These are phyloP conservation scores for Oreohelix idahoensis DNA, from an alignment of 1,140 invertebrate genomes.

Conservation along the genomic window DNA sequence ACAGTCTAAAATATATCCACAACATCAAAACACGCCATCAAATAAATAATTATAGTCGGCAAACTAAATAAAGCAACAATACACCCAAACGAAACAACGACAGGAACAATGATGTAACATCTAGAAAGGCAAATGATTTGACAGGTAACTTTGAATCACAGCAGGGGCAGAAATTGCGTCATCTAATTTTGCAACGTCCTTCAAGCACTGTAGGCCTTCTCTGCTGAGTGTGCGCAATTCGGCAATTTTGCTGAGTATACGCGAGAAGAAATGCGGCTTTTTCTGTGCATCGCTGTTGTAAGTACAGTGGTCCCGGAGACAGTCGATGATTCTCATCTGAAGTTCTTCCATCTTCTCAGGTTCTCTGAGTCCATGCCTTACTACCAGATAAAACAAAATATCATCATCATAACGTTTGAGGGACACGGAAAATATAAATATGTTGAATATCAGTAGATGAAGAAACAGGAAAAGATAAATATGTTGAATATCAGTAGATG, in stretches of 20 bases:
- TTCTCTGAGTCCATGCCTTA: conserved; percentile 92
- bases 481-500: too few relatives aligned
- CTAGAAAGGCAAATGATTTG: conserved; percentile 90
- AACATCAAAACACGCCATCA: too few relatives aligned
- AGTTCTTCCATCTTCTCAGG: conserved; percentile 92
- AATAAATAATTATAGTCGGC: too few relatives aligned
- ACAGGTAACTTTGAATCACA: conserved; percentile 92
- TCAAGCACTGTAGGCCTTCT: conserved; percentile 93
- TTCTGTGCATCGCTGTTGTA: conserved; percentile 91
- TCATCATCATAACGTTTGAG: too few relatives aligned
- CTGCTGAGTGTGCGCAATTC: conserved; percentile 92
- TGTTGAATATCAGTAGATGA: too few relatives aligned
- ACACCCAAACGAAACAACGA: too few relatives aligned
- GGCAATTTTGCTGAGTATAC: conserved; percentile 90
- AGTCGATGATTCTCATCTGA: conserved; percentile 95
- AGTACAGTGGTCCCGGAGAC: conserved; percentile 93
- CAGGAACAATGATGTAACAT: background rate
- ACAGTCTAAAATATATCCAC: too few relatives aligned
- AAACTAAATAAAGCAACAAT: too few relatives aligned
- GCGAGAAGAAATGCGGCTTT: conserved; percentile 92
- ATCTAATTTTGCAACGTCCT: conserved; percentile 90
- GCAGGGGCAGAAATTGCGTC: conserved; percentile 92
- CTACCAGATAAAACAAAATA: conserved; percentile 77
- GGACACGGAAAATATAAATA: too few relatives aligned
- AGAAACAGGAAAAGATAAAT: too few relatives aligned